A percentile compares a stretch with the other conserved stretches of the same genome.
phyloP scores from a whole-genome alignment of 2,797 vertebrate genomes.

The Artibeus jamaicensis region DNA sequence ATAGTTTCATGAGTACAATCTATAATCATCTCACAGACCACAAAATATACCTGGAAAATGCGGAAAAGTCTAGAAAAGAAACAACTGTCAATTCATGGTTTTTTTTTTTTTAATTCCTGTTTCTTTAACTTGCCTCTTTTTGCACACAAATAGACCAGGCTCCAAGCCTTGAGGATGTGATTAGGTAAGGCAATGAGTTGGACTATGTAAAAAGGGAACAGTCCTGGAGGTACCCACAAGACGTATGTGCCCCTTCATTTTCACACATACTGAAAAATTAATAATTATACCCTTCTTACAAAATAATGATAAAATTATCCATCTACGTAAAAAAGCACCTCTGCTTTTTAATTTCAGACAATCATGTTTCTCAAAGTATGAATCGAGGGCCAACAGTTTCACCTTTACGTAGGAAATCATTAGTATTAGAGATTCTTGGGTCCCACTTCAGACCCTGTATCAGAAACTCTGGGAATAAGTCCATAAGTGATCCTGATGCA shows the following conservation, averaged over 20 bases:
- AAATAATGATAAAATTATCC: not conserved
- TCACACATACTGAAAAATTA: not conserved
- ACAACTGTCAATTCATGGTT: not conserved
- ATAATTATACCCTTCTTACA: not conserved
- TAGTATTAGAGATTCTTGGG: not conserved
- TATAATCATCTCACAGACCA: not conserved
- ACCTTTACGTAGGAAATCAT: not conserved
- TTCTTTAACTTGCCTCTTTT: not conserved
- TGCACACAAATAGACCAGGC: not conserved
- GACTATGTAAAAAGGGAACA: not conserved
- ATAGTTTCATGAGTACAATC: not conserved
- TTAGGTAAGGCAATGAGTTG: not conserved
- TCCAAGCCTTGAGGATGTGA: not conserved
- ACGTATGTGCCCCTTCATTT: not conserved
- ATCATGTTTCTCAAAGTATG: not conserved
- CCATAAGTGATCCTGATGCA: too few species aligned
- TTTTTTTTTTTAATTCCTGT: not conserved
- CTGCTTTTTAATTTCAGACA: not conserved
- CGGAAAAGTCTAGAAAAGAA: not conserved
- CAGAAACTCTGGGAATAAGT: not conserved
- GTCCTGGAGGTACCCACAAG: too few species aligned
- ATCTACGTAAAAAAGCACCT: not conserved
- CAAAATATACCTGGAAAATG: not conserved
- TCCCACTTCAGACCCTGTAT: not conserved
- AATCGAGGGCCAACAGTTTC: not conserved